phyloP scores from a whole-genome alignment of 2,113 vertebrate species.

The Colius striatus region DNA sequence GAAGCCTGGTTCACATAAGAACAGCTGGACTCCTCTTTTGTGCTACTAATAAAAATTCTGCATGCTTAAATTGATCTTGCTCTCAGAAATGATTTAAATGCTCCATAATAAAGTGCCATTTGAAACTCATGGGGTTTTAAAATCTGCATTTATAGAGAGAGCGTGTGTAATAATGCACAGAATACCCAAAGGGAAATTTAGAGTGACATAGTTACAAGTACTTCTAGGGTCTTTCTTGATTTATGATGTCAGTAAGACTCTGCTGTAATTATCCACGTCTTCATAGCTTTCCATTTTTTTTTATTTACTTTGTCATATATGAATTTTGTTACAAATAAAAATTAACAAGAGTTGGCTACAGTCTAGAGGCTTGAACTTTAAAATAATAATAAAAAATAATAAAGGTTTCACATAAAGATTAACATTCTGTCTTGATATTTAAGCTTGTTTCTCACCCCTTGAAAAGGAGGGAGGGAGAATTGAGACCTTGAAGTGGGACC shows the following conservation, averaged over 20 bases:
- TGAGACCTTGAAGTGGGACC: not conserved
- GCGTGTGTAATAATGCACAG: conserved; percentile 43
- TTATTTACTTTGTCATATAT: conserved; percentile 36
- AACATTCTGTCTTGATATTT: not conserved
- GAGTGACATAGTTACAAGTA: conserved; percentile 66
- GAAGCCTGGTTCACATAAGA: conserved; percentile 31
- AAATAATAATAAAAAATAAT: not conserved
- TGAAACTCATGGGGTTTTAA: conserved; percentile 54
- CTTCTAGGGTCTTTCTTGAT: conserved; percentile 57
- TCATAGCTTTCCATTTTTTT: not conserved
- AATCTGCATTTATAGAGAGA: conserved; percentile 59
- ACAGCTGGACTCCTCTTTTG: conserved; percentile 52
- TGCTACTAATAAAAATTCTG: conserved; percentile 55
- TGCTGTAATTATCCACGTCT: conserved; percentile 2
- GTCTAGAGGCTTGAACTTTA: conserved; percentile 32
- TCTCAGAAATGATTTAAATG: conserved; percentile 71
- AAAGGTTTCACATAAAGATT: conserved; percentile 11
- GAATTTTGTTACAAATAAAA: conserved; percentile 43
- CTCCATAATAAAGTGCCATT: conserved; percentile 70
- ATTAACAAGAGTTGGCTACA: not conserved
- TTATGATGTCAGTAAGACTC: conserved; percentile 51
- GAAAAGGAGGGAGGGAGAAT: not conserved
- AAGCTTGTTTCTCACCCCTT: not conserved
- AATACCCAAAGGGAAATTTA: conserved; percentile 58
- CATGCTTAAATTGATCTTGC: conserved; percentile 50